phyloP scores from a whole-genome alignment of 2,888 invertebrate genomes.

The Cerastis leucographa region DNA sequence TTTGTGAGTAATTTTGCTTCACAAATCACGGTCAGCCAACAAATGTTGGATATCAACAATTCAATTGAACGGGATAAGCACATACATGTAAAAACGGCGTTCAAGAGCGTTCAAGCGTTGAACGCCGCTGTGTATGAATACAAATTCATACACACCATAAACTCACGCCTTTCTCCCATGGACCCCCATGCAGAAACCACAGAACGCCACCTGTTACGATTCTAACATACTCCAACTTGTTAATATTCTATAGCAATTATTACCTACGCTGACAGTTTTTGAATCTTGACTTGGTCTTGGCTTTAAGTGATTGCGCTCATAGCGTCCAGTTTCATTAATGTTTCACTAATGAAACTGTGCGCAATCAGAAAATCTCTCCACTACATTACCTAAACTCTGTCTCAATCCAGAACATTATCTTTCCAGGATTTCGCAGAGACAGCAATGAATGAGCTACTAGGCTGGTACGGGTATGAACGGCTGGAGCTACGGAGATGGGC shows the following conservation, averaged over 20 bases:
- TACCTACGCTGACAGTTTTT: not conserved
- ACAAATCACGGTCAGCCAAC: not conserved
- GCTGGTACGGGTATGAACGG: constrained; percentile 97
- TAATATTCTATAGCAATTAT: not conserved
- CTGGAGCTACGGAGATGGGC: constrained; percentile 91
- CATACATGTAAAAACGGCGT: not conserved
- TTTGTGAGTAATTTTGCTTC: constrained; percentile 3
- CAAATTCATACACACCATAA: no score
- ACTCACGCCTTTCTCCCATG: no score
- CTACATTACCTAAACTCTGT: not conserved
- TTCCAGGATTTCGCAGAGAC: constrained; percentile 97
- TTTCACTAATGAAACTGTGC: no score
- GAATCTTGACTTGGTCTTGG: no score
- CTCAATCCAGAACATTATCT: constrained; percentile 4
- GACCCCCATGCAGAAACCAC: no score
- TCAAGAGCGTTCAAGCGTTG: no score
- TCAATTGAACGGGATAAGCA: not conserved
- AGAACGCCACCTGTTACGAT: no score
- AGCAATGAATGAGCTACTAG: constrained; percentile 97
- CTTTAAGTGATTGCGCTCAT: not conserved
- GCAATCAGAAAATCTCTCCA: no score
- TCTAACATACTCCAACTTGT: not conserved
- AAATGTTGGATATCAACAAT: not conserved
- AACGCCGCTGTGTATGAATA: no score
- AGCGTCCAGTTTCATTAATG: not conserved